phyloP scores from a whole-genome alignment of 30 jellyfish, hydroid and myxozoan genomes.

The Hydractinia symbiolongicarpus region DNA sequence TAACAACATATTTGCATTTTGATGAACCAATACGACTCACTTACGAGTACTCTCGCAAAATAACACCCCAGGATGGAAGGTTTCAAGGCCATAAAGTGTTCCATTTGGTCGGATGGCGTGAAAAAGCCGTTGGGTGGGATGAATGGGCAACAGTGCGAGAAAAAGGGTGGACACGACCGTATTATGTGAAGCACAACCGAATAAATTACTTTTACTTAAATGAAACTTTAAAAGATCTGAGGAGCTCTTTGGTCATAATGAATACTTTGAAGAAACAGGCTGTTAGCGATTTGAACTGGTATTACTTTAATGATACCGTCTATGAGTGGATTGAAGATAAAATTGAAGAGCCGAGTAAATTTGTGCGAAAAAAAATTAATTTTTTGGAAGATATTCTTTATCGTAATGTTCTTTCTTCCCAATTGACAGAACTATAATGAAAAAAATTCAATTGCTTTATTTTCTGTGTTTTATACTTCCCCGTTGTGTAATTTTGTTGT shows the following conservation, averaged over 20 bases:
- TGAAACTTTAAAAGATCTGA: not conserved
- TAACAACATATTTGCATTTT: not conserved
- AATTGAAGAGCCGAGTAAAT: not conserved
- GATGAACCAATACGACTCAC: not conserved
- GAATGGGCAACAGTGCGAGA: not conserved
- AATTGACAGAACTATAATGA: no score
- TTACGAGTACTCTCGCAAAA: constrained; percentile 1
- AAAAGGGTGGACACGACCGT: constrained; percentile 18
- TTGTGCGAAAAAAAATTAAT: not conserved
- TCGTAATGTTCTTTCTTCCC: no score
- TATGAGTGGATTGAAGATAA: not conserved
- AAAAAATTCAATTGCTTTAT: no score
- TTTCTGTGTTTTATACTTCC: no score
- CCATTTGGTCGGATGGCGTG: not conserved
- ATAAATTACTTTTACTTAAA: not conserved
- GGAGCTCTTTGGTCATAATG: not conserved
- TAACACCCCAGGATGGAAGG: not conserved
- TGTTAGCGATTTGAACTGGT: not conserved
- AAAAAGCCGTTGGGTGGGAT: not conserved
- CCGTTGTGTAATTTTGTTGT: no score
- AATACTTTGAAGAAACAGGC: constrained; percentile 1
- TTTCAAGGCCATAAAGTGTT: not conserved
- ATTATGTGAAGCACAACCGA: not conserved
- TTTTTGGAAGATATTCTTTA: not conserved
- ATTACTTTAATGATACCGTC: not conserved